These are phyloP conservation scores for Bhutanitis thaidina DNA, from an alignment of 2,888 invertebrate species.

Conservation along the genomic window DNA sequence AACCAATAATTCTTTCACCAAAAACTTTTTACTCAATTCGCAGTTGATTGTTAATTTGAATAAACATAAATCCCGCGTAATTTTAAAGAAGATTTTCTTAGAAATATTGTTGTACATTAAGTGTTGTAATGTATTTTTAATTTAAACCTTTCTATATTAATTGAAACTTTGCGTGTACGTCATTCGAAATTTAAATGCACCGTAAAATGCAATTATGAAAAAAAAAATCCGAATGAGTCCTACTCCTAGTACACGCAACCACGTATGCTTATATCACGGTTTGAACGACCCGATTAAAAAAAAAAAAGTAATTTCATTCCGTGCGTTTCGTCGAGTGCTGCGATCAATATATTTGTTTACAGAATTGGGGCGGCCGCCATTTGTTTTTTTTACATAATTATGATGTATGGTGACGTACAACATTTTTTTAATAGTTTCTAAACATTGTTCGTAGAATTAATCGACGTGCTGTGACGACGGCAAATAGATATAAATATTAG, in stretches of 20 bases:
- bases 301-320: neutral
- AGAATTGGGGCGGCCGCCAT: neutral
- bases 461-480: no score
- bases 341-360: neutral
- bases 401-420: neutral
- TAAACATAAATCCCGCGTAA: no score
- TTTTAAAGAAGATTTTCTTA: no score
- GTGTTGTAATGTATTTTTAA: no score
- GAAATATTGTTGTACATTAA: no score
- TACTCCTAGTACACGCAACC: conserved; percentile 5
- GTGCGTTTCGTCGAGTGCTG: neutral
- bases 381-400: neutral
- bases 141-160: neutral
- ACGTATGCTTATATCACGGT: neutral
- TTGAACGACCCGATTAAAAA: conserved; percentile 11
- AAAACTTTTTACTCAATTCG: no score
- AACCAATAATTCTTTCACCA: no score
- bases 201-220: conserved; percentile 15
- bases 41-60: no score
- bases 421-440: no score
- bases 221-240: conserved; percentile 3
- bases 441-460: no score
- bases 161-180: conserved; percentile 9
- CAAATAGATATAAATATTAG: no score
- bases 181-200: conserved; percentile 15